Evolutionary conservation across 2,113 vertebrate genomes (phyloP), one percentile per base, ranked within the genome.

Genomic region (Lucifuga dentata): DNA sequence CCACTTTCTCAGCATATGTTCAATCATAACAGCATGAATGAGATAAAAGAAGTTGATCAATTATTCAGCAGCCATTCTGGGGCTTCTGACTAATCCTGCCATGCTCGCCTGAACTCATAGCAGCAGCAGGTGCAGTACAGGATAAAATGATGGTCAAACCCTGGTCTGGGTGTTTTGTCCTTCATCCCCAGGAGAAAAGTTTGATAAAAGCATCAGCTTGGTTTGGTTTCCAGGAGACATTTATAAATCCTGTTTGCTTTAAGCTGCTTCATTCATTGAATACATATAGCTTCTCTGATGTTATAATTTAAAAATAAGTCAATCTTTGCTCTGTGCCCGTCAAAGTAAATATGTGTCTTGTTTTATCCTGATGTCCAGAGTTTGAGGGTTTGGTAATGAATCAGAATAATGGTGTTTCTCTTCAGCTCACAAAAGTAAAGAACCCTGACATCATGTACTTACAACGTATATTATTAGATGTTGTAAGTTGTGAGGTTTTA

Each of bases 71-170:
- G 33, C 51, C 63, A 13, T 52, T 76, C 58, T 63, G 35, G 1
- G 56, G 20, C 58, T 36, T 38, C 36, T 33, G 40, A 36, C 39
- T 82, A 62, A 86, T 80, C 76, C 55, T 1, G 5, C 3, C 69
- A 82, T 52, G 82, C 85, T 78, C 78, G 20, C 5, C 69, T 76
- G 76, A 55, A 63, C 74, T 81, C 61, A 82, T 46, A 50, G 29
- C 57, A 29, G 75, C 55, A 68, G 80, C 73, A 71, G 85, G 75
- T 81, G 73, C 48, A 41, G 61, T 21, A 15, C n/a, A 7, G 24
- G 29, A 15, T 17, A 26, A 68, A 57, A 38, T 52, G 1, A 57
- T 43, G 15, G 16, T 52, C 55, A 35, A 35, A 11, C 33, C 7
- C 26, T 29, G 26, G 26, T 29, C 40, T 43, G 5, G 21, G 17